These are phyloP conservation scores for Lasaia peninsularis DNA, from an alignment of 1,140 invertebrate genomes.

Conservation along the genomic window DNA sequence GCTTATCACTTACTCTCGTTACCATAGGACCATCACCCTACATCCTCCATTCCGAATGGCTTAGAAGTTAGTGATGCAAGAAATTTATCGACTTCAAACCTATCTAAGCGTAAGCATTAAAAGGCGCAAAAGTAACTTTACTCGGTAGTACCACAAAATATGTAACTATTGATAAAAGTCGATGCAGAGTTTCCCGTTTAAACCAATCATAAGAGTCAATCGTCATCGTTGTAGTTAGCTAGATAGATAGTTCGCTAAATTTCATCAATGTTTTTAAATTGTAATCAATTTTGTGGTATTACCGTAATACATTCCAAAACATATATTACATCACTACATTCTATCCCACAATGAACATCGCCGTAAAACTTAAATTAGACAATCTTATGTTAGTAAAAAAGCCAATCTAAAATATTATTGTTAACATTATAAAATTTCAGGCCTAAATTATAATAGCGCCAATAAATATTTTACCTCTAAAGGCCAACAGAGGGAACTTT, in stretches of 20 bases:
- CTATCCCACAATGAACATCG: conserved; percentile 5
- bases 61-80: background rate
- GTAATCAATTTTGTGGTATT: no score
- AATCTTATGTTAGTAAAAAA: conserved; percentile 9
- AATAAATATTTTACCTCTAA: background rate
- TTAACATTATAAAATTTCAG: background rate
- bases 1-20: conserved; percentile 22
- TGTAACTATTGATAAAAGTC: no score
- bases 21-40: conserved; percentile 11
- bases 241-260: no score
- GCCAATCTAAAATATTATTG: conserved; percentile 3
- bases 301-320: background rate
- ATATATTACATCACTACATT: background rate
- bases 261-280: no score
- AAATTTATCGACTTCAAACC: no score
- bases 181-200: no score
- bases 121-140: no score
- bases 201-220: no score
- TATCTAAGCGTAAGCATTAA: no score
- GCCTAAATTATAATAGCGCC: background rate
- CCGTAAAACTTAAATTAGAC: conserved; percentile 4
- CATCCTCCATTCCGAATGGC: conserved; percentile 1
- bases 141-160: no score
- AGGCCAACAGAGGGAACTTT: background rate
- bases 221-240: no score